phyloP scores from a whole-genome alignment of 2,888 invertebrate species.

The Ypsolopha sequella region DNA sequence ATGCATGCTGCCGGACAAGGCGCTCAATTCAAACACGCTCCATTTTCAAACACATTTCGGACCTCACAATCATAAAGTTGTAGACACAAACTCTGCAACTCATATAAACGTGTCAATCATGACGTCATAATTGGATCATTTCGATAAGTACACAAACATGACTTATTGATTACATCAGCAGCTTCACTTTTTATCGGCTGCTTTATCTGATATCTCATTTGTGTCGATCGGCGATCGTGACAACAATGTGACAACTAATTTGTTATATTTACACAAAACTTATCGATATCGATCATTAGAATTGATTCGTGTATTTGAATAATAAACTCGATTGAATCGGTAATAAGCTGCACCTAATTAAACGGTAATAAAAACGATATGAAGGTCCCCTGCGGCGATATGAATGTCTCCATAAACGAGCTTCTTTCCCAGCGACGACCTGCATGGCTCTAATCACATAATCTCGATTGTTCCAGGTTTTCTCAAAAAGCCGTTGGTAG shows the following conservation, averaged over 20 bases:
- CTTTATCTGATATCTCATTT: background rate
- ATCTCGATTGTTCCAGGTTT: conserved; percentile 51
- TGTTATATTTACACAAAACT: background rate
- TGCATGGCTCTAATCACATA: conserved; percentile 11
- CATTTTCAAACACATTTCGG: background rate
- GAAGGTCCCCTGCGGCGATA: too few relatives aligned
- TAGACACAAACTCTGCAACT: background rate
- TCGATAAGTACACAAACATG: conserved; percentile 1
- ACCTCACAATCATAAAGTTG: too few relatives aligned
- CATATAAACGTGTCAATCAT: background rate
- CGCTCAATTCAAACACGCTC: background rate
- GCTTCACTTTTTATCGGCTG: background rate
- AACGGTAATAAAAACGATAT: too few relatives aligned
- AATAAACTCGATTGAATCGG: too few relatives aligned
- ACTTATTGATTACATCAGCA: conserved; percentile 6
- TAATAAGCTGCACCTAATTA: too few relatives aligned
- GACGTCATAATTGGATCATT: conserved; percentile 4
- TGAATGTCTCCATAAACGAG: background rate
- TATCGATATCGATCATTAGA: too few relatives aligned
- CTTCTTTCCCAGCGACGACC: background rate
- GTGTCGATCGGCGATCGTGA: background rate
- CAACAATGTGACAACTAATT: background rate
- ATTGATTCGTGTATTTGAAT: too few relatives aligned
- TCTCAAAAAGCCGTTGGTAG: conserved; percentile 66
- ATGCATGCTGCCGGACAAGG: conserved; percentile 10